Evolutionary conservation across 2,113 vertebrate genomes (phyloP), one percentile per base, ranked within the genome.

Genomic region (Daubentonia madagascariensis): DNA sequence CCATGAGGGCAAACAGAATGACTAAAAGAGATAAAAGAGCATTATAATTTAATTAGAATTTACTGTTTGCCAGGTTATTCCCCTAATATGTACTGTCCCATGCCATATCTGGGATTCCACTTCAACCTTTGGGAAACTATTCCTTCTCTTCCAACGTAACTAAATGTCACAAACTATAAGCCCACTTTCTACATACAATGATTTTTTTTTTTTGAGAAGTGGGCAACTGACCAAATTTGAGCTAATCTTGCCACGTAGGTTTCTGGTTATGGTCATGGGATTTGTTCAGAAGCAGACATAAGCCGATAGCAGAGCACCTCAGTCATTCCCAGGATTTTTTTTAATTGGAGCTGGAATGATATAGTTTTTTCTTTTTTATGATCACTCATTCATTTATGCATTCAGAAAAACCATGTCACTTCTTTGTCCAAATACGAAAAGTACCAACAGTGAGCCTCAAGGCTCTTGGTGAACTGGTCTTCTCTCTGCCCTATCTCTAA

Each of bases 1-100:
- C 65, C 80, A 92, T 40, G 50, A 94, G 68, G 88, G 22, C 78
- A 92, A 97, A 94, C 54, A 85, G 40, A 92, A 96, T 68, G 83
- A 96, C 67, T 73, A 50, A 81, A 78, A 75, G 37, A 96, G 75
- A 87, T 63, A 92, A 88, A 96, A 93, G 70, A 83, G 40, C 23
- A 52, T 72, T 85, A 76, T 30, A 83, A 95, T 81, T 84, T 85
- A 67, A 96, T 89, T 93, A 95, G 48, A 81, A 93, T 89, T 32
- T 52, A 57, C 85, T 52, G 23, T 89, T 81, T 93, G 76, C 61
- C 30, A 73, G 12, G 5, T 54, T 94, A 65, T 85, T 93, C 28
- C 40, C 43, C 37, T 89, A 79, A 85, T 92, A 86, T 78, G 40
- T 78, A 73, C 40, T 76, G 10, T 54, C 32, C 18, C 17, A 30